Conservation (phyloP, 1,140 invertebrate species). For the Pogonus chalceus region DNA sequence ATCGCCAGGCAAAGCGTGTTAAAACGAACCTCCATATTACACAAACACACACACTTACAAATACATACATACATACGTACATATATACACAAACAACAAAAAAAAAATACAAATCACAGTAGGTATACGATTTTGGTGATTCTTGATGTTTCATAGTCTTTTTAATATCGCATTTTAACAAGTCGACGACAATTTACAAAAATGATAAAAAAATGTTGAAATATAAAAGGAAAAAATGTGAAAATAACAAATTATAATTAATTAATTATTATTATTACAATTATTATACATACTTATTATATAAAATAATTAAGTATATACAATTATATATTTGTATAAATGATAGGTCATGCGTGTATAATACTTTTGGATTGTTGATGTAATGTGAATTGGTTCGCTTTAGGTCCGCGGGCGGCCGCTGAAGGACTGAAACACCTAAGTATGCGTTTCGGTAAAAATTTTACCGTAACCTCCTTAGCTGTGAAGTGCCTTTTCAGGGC, state of each 20-base stretch:
- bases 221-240: neutral
- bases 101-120: neutral
- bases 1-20: too few relatives aligned
- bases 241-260: too few relatives aligned
- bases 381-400: neutral
- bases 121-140: constrained; percentile 6
- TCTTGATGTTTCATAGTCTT: too few relatives aligned
- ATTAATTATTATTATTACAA: neutral
- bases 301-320: too few relatives aligned
- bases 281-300: neutral
- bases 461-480: neutral
- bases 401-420: neutral
- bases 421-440: neutral
- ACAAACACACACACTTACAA: neutral
- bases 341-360: constrained; percentile 35
- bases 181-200: neutral
- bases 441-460: neutral
- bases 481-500: neutral
- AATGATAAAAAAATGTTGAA: neutral
- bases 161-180: neutral
- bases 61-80: neutral
- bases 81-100: neutral
- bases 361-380: neutral
- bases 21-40: too few relatives aligned
- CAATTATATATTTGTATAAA: constrained; percentile 9